Conservation (phyloP, 2,888 invertebrate species). For the Spialia ferax region DNA sequence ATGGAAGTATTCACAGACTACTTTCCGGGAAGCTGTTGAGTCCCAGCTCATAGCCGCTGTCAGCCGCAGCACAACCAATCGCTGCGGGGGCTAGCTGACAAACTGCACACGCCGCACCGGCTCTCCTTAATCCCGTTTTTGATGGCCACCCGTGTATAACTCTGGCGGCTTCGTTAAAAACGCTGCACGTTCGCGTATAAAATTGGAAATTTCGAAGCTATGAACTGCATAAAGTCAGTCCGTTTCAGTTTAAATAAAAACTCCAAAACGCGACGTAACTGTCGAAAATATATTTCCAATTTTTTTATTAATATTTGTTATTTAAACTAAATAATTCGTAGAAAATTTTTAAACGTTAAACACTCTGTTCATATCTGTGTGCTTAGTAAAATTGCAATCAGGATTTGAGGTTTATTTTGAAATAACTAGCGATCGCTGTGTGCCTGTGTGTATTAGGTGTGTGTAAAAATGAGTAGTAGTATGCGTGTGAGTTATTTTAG, state of each 20-base stretch:
- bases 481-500: no score
- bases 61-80: background rate
- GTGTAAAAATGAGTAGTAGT: no score
- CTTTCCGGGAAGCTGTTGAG: no score
- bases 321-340: background rate
- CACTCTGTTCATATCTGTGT: background rate
- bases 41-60: background rate
- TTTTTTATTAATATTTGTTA: background rate
- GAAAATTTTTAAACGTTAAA: background rate
- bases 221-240: conserved; percentile 16
- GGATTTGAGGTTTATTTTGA: no score
- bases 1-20: no score
- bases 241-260: conserved; percentile 30
- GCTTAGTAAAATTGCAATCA: no score
- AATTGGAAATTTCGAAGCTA: conserved; percentile 22
- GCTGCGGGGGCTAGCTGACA: conserved; percentile 7
- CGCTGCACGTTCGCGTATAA: conserved; percentile 14
- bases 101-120: conserved; percentile 20
- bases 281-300: background rate
- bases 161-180: conserved; percentile 20
- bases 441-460: no score
- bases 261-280: conserved; percentile 6
- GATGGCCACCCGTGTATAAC: conserved; percentile 25
- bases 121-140: conserved; percentile 23
- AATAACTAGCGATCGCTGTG: no score